Evolutionary conservation across 2,797 vertebrate species (phyloP), one percentile per base, ranked within the genome.

Genomic region (Meriones psammophilus): DNA sequence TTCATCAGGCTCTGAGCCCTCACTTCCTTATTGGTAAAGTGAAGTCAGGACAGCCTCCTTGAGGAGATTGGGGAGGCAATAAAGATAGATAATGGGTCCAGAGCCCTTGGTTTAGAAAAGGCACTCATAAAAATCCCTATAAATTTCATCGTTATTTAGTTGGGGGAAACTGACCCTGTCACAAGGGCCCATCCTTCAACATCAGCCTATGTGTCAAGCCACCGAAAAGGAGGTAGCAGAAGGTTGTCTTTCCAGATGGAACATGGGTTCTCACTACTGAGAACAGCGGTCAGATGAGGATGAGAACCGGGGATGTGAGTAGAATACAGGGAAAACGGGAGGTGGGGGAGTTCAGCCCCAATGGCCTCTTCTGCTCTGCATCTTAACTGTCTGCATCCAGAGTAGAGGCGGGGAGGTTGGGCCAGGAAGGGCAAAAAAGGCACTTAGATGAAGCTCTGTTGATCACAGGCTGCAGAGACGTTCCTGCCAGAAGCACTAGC

Each of bases 401-500:
- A 54, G 30, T 0, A 0, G 33, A 8, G 22, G 71, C 60, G 8
- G 80, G 46, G 39, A 28, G 39, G 1, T 20, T 24, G 10, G 80
- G 1, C 30, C 3, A 66, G 24, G 50, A 50, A 39, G 77, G 54
- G 68, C 17, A 36, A 87, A 56, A 58, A 13, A 36, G 42, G 36
- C n/a, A 14, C 42, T 15, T 9, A 14, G 69, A 18, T 14, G 10
- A 56, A 42, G 15, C 26, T 39, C 36, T 56, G 17, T 36, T 0
- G 0, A 20, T 20, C 22, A 20, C 42, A 33, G 12, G 17, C 33
- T 22, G 68, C 3, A 2, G 18, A 33, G n/a, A 39, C 18, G 10
- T 22, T 62, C 3, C 2, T 0, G 0, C 28, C 0, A 8, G 22
- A 39, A 56, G 30, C 30, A 15, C 42, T 0, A 42, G 5, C 4